Base-by-base conservation (phyloP, 2,797 vertebrate genomes). In the Coregonus sp. region DNA sequence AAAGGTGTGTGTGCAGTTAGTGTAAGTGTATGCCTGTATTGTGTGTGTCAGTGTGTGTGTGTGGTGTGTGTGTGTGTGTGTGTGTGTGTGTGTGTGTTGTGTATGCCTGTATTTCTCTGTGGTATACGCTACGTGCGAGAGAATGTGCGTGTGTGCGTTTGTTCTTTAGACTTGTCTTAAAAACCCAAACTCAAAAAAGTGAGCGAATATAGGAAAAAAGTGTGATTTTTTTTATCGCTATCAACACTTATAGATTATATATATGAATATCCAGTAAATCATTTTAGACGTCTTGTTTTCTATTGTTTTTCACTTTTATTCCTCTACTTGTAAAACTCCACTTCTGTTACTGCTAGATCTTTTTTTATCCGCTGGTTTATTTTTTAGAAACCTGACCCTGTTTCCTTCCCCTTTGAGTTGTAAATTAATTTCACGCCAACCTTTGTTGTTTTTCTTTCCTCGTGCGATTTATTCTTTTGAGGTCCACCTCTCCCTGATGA, bases 151-250 rank as follows among this genome's bases (percentile, higher is more conserved):
- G 61, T 72, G 20, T 52, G 87, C 51, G 88, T 87, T 89, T 80
- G 87, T 92, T 90, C 89, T 90, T 93, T 94, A 94, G 93, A 93
- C 91, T 91, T 90, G 93, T 95, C 93, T 94, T 93, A 91, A 92
- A 94, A 94, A 95, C 94, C 94, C 95, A 95, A 95, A 95, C 91
- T 94, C 92, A 90, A 93, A 94, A 93, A 92, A 93, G 92, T 92
- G 92, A 93, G 91, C 88, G 89, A 93, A 92, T 93, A 94, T 94
- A 88, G 78, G 86, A 93, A 92, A 84, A n/a, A 92, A 85, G 86
- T 90, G 85, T 88, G 86, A 90, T 93, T 94, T 90, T 89, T 94
- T 88, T 92, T n/a, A 94, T 93, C 85, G 88, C 91, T 93, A 92
- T 94, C 89, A 86, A 94, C 92, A 92, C 92, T 91, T 93, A 94